phyloP scores from a whole-genome alignment of 2,888 invertebrate genomes.

The Scaptomyza polygonia region DNA sequence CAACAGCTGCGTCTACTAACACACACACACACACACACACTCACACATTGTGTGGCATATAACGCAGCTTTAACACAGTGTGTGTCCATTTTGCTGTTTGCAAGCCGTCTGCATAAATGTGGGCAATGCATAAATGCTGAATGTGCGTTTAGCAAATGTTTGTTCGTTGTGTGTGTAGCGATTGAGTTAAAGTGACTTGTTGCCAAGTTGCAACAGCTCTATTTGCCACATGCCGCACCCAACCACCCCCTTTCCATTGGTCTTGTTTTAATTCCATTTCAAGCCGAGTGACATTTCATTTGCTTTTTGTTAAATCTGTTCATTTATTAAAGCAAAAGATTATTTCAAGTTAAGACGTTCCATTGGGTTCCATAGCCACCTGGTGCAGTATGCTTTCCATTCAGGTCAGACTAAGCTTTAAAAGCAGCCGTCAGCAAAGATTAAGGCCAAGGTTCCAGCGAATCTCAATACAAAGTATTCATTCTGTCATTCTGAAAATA shows the following conservation, averaged over 20 bases:
- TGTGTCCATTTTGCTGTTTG: constrained; percentile 9
- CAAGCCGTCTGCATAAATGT: constrained; percentile 14
- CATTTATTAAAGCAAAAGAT: constrained; percentile 1
- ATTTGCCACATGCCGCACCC: constrained; percentile 16
- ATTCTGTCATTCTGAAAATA: too few species aligned
- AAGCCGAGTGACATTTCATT: constrained; percentile 29
- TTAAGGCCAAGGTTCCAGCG: background rate
- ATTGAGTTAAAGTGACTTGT: constrained; percentile 17
- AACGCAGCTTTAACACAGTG: constrained; percentile 17
- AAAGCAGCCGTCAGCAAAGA: too few species aligned
- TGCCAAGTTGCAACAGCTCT: constrained; percentile 7
- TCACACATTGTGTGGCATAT: constrained; percentile 11
- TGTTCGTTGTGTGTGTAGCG: constrained; percentile 6
- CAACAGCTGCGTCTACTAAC: constrained; percentile 39
- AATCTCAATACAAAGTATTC: too few species aligned
- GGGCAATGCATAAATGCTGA: constrained; percentile 7
- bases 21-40: background rate
- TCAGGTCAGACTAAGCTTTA: too few species aligned
- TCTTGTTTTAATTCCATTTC: constrained; percentile 3
- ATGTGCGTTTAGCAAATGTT: constrained; percentile 28
- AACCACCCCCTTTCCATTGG: too few species aligned
- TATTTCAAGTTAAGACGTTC: background rate
- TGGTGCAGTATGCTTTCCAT: too few species aligned
- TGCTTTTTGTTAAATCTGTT: background rate
- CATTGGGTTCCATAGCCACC: too few species aligned